phyloP scores from a whole-genome alignment of 2,797 vertebrate species.

The Rhodeus uyekii region DNA sequence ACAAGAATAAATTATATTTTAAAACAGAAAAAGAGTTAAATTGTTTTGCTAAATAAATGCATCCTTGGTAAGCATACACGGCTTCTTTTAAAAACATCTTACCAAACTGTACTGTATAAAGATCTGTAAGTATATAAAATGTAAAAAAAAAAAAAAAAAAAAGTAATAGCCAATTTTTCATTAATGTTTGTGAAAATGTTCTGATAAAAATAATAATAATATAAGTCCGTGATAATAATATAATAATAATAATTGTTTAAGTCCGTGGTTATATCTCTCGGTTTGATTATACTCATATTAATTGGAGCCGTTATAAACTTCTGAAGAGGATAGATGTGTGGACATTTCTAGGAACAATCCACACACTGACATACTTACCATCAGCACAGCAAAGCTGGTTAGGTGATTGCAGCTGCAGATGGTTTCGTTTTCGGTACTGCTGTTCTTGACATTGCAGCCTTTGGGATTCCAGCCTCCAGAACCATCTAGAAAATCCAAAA shows the following conservation, averaged over 20 bases:
- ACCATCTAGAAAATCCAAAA: slow-evolving; percentile 69
- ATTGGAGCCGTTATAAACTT: not conserved
- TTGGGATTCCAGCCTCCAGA: slow-evolving; percentile 84
- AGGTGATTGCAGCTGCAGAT: slow-evolving; percentile 91
- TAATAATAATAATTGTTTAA: no score
- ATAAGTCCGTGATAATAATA: no score
- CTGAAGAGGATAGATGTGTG: not conserved
- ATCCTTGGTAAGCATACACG: no score
- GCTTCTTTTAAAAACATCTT: no score
- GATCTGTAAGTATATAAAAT: no score
- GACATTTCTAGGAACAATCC: not conserved
- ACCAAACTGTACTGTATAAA: no score
- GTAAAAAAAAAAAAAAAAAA: no score
- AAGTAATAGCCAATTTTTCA: not conserved
- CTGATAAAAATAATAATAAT: no score
- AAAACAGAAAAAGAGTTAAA: not conserved
- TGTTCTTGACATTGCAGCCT: slow-evolving; percentile 82
- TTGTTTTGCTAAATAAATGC: not conserved
- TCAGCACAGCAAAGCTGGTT: slow-evolving; percentile 90
- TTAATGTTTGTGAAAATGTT: not conserved
- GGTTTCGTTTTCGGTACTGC: slow-evolving; percentile 75
- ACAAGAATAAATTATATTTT: not conserved
- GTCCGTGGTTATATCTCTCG: not conserved
- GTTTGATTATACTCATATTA: not conserved
- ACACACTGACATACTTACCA: slow-evolving; percentile 80